A percentile compares a stretch with the other conserved stretches of the same genome.
Evolutionary conservation across 2,888 invertebrate species (phyloP).

Genomic region (Macrophya alboannulata): DNA sequence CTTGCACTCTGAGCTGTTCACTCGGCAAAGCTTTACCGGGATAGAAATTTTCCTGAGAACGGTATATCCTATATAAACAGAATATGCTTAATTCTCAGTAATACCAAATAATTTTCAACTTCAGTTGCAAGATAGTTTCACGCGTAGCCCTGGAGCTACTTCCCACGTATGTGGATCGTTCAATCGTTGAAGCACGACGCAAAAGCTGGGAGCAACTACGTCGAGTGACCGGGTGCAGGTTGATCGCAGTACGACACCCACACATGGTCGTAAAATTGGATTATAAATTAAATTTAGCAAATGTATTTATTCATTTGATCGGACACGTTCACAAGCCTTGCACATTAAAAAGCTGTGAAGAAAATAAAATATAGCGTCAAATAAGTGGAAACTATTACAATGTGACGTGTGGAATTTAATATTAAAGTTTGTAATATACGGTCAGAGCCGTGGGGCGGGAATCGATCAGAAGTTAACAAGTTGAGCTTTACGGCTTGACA

Average conservation of each 20-base stretch:
- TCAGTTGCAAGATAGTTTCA: not conserved
- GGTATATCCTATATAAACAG: not conserved
- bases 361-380: constrained; percentile 58
- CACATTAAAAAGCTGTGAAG: constrained; percentile 52
- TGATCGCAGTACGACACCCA: constrained; percentile 55
- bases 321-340: constrained; percentile 50
- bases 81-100: too few relatives aligned
- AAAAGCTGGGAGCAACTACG: not conserved
- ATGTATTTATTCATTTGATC: constrained; percentile 60
- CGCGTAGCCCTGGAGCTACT: not conserved
- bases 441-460: constrained; percentile 65
- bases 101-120: not conserved
- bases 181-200: not conserved
- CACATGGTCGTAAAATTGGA: constrained; percentile 56
- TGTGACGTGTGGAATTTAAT: constrained; percentile 74
- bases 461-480: constrained; percentile 76
- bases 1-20: not conserved
- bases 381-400: constrained; percentile 70
- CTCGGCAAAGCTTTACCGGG: not conserved
- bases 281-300: constrained; percentile 61
- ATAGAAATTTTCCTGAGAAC: constrained; percentile 27
- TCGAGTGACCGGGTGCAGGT: constrained; percentile 53
- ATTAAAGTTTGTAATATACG: constrained; percentile 73
- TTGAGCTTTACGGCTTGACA: constrained; percentile 74
- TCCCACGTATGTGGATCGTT: not conserved